Percentiles rank a stretch among this genome's conserved stretches.
Conservation (phyloP, 2,888 invertebrate species). For the Cheilosia grossa region DNA sequence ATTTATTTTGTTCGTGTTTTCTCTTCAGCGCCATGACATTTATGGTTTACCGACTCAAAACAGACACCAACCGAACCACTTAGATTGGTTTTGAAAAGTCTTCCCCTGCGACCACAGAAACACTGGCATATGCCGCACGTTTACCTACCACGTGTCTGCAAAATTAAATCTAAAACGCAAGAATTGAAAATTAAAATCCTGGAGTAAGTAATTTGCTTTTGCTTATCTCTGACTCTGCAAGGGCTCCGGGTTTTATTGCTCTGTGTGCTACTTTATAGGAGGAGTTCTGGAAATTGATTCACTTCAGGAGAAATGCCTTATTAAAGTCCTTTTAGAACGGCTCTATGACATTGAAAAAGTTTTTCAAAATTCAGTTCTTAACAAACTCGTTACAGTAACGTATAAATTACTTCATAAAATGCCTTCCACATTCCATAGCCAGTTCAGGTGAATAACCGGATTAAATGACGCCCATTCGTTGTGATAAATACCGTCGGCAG, state of each 20-base stretch:
- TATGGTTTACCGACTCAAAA: slow-evolving; percentile 22
- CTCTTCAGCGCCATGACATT: slow-evolving; percentile 6
- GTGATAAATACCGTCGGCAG: slow-evolving; percentile 3
- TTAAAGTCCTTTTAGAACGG: no score
- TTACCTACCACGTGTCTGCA: neutral
- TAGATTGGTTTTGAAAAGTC: slow-evolving; percentile 38
- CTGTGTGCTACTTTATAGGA: no score
- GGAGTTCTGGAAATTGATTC: no score
- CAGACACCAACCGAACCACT: slow-evolving; percentile 9
- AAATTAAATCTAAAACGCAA: no score
- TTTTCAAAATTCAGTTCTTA: neutral
- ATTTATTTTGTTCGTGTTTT: slow-evolving; percentile 22
- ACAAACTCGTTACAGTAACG: no score
- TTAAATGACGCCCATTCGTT: slow-evolving; percentile 7
- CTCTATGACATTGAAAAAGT: neutral
- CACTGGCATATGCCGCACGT: slow-evolving; percentile 29
- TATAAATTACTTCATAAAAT: neutral
- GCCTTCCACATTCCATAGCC: neutral
- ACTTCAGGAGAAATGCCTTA: no score
- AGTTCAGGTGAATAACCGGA: slow-evolving; percentile 19
- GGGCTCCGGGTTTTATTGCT: no score
- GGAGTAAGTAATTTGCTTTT: no score
- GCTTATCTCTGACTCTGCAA: no score
- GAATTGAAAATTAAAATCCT: no score
- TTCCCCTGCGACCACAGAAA: neutral